These are phyloP conservation scores for Macquaria australasica DNA, from an alignment of 2,113 vertebrate genomes.

Conservation along the genomic window DNA sequence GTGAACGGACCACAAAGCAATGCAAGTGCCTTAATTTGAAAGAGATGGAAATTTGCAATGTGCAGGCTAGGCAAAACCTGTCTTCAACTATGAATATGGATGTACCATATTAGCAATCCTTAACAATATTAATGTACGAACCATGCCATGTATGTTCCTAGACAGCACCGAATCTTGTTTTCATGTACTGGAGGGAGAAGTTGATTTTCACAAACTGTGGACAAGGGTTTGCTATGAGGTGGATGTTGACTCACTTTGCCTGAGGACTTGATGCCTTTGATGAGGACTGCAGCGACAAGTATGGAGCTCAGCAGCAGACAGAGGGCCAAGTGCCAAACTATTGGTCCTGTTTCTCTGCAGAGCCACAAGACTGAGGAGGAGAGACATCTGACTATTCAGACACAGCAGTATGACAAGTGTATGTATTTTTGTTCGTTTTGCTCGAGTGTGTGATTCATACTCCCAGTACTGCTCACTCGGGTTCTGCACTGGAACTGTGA, in stretches of 20 bases:
- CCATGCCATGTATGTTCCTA: neutral
- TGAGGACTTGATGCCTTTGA: slow-evolving; percentile 96
- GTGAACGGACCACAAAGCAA: neutral
- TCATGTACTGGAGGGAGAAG: neutral
- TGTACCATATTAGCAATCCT: neutral
- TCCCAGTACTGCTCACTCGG: slow-evolving; percentile 95
- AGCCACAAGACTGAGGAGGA: slow-evolving; percentile 81
- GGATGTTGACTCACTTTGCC: slow-evolving; percentile 88
- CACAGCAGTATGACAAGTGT: neutral
- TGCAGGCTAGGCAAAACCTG: too few relatives aligned
- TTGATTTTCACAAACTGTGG: neutral
- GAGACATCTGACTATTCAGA: neutral
- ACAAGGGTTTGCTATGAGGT: neutral
- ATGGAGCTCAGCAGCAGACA: slow-evolving; percentile 92
- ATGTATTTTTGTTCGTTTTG: neutral
- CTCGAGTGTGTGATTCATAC: slow-evolving; percentile 83
- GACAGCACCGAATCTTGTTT: neutral
- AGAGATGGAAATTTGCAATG: too few relatives aligned
- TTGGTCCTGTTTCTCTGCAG: slow-evolving; percentile 89
- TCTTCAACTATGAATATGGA: neutral
- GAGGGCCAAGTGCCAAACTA: slow-evolving; percentile 96
- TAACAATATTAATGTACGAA: neutral
- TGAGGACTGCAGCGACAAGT: slow-evolving; percentile 86
- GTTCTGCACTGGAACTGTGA: slow-evolving; percentile 79
- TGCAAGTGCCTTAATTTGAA: neutral